A percentile compares a stretch with the other conserved stretches of the same genome.
phyloP scores from a whole-genome alignment of 2,888 invertebrate species.

The Tipula vernalis region DNA sequence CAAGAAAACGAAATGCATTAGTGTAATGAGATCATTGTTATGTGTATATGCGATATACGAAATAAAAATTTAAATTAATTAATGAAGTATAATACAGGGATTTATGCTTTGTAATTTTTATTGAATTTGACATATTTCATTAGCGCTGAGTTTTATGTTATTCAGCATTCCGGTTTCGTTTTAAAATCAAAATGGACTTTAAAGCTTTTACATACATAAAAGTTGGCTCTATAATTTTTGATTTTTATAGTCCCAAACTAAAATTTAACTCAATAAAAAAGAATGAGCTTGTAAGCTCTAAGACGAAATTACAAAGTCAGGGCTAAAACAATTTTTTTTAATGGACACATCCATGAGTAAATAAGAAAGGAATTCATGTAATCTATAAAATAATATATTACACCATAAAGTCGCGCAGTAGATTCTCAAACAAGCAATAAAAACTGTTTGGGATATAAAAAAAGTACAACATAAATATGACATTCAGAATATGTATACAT shows the following conservation, averaged over 20 bases:
- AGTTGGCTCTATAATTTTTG: too few relatives aligned
- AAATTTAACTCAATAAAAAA: too few relatives aligned
- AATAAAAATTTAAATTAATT: background rate
- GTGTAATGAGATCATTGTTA: background rate
- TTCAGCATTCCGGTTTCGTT: too few relatives aligned
- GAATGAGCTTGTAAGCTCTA: too few relatives aligned
- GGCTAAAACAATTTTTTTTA: background rate
- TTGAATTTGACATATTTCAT: background rate
- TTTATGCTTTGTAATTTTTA: background rate
- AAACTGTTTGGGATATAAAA: background rate
- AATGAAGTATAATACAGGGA: background rate
- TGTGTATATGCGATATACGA: background rate
- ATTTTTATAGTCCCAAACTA: too few relatives aligned
- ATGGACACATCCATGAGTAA: background rate
- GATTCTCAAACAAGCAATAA: background rate
- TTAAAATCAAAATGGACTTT: too few relatives aligned
- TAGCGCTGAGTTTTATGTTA: too few relatives aligned
- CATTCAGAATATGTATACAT: background rate
- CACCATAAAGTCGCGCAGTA: background rate
- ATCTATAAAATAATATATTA: background rate
- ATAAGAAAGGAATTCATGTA: background rate
- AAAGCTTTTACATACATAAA: too few relatives aligned
- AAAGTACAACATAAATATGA: background rate
- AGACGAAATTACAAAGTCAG: too few relatives aligned
- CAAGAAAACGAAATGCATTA: background rate